These are phyloP conservation scores for Pristionchus exspectatus DNA, from an alignment of 2,888 invertebrate species.

Conservation along the genomic window DNA sequence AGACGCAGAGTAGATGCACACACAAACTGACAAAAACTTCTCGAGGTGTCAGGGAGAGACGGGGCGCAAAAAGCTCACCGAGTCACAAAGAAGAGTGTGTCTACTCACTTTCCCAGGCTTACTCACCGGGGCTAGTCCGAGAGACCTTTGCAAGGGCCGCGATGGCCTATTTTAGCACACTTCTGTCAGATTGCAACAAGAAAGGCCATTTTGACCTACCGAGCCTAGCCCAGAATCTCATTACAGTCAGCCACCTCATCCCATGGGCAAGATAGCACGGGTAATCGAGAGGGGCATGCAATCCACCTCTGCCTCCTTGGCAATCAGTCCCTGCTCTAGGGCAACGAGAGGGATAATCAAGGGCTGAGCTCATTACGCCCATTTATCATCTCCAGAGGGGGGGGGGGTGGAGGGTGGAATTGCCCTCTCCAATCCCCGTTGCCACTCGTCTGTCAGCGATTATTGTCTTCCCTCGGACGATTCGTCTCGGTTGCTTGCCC, in stretches of 20 bases:
- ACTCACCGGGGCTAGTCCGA: background rate
- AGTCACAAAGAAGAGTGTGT: constrained; percentile 36
- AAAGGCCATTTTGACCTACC: background rate
- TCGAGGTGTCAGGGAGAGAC: constrained; percentile 37
- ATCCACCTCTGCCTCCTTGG: background rate
- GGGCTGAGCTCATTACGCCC: constrained; percentile 26
- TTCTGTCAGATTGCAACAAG: background rate
- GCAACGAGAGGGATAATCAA: constrained; percentile 15
- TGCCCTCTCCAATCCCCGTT: background rate
- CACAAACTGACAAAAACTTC: constrained; percentile 29
- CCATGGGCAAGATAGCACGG: background rate
- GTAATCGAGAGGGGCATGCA: background rate
- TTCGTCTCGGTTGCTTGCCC: background rate
- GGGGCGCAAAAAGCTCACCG: background rate
- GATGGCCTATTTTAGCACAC: background rate
- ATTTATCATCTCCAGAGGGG: constrained; percentile 5
- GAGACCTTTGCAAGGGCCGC: background rate
- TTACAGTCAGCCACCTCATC: background rate
- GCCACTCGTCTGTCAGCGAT: background rate
- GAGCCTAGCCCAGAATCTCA: background rate
- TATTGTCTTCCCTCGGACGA: background rate
- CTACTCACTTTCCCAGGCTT: constrained; percentile 3
- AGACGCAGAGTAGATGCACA: constrained; percentile 37
- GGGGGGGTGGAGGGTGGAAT: background rate
- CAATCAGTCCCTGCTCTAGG: background rate